Evolutionary conservation across 2,888 invertebrate species (phyloP).

Genomic region (Anorthoa munda): DNA sequence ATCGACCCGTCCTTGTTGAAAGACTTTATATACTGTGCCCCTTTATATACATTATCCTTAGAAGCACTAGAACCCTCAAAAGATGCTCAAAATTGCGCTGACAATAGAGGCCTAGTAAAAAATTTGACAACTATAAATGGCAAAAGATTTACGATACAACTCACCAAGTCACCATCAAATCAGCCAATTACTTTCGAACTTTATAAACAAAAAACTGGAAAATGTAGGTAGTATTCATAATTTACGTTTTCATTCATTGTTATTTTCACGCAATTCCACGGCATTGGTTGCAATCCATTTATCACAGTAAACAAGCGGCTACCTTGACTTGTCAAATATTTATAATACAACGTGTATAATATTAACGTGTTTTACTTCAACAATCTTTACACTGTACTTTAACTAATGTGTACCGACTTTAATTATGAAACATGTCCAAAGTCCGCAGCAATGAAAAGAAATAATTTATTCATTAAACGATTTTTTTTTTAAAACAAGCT

Average conservation of each 20-base stretch:
- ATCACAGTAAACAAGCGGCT: conserved; percentile 27
- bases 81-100: no score
- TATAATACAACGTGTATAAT: conserved; percentile 26
- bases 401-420: conserved; percentile 14
- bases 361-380: conserved; percentile 25
- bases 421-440: conserved; percentile 3
- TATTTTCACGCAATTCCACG: conserved; percentile 25
- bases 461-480: no score
- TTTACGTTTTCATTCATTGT: conserved; percentile 29
- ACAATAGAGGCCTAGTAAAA: no score
- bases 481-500: no score
- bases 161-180: conserved; percentile 3
- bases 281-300: conserved; percentile 43
- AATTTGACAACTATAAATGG: no score
- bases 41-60: no score
- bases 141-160: no score
- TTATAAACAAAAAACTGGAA: neutral
- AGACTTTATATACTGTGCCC: no score
- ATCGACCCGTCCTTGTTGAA: no score
- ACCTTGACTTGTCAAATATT: conserved; percentile 45
- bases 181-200: neutral
- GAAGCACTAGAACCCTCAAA: no score
- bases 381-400: conserved; percentile 19
- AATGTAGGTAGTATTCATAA: conserved; percentile 4
- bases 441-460: neutral